Conservation (phyloP, 2,797 vertebrate genomes). For the Malacoctenus gilli region DNA sequence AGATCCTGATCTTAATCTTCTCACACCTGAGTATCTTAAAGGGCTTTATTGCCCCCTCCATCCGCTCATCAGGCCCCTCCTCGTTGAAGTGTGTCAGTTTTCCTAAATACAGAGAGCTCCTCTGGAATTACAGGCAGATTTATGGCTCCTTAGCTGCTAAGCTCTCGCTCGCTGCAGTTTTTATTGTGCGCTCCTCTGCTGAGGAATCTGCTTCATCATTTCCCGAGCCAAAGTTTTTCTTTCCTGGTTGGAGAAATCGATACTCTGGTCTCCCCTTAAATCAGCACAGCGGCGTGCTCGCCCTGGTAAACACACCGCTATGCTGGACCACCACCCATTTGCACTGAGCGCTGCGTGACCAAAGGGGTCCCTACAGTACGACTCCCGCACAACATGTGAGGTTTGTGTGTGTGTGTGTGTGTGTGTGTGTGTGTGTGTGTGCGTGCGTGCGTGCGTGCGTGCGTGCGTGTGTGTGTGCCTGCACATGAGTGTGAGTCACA, state of each 20-base stretch:
- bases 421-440: conserved; percentile 7
- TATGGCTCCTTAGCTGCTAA: too few species aligned
- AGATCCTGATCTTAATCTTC: conserved; percentile 54
- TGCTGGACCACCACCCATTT: conserved; percentile 21
- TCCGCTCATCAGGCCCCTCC: too few species aligned
- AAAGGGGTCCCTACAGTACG: conserved; percentile 24
- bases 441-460: conserved; percentile 18
- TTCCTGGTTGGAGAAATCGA: conserved; percentile 40
- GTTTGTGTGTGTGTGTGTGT: conserved; percentile 29
- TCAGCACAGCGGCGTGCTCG: conserved; percentile 36
- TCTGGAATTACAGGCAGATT: conserved; percentile 57
- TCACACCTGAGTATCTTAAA: conserved; percentile 46
- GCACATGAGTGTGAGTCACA: too few species aligned
- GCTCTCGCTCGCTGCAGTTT: conserved; percentile 39
- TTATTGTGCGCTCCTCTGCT: conserved; percentile 39
- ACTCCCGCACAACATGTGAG: conserved; percentile 23
- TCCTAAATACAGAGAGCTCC: conserved; percentile 44
- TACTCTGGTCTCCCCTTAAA: conserved; percentile 33
- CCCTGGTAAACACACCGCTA: conserved; percentile 34
- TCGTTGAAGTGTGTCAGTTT: conserved; percentile 36
- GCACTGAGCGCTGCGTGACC: conserved; percentile 9
- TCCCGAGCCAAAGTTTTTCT: conserved; percentile 33
- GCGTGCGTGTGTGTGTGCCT: conserved; percentile 17
- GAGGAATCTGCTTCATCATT: conserved; percentile 67
- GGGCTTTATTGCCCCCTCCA: conserved; percentile 1